Base-by-base conservation (phyloP, 1,140 invertebrate genomes). In the Drosophila ohnishii region DNA sequence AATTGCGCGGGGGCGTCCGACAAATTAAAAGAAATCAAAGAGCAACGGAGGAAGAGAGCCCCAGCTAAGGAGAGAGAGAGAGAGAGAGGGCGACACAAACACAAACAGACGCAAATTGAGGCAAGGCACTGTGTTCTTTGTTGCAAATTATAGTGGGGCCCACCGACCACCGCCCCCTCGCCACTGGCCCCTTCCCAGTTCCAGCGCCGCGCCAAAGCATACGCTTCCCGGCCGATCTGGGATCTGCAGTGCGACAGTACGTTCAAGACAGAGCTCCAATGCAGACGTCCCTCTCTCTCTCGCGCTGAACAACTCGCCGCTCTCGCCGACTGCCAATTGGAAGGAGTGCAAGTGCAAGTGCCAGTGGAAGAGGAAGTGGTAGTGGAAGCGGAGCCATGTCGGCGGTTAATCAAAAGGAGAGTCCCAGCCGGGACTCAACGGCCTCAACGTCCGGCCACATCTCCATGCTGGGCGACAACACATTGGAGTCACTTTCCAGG, bases 381-480 rank as follows among this genome's bases (percentile, higher is more conserved):
- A 51, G 32, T 14, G 32, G 51, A 53, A 35, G 16, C 50, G 50
- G 32, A 51, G 50, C 44, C 65, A 87, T 87, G 84, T 89, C 84
- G 39, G 75, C 85, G 47, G 80, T 80, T 16, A 88, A 85, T 64
- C 90, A 91, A 67, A 91, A 91, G 79, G 91, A 92, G 57, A 92
- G 91, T 58, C 91, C 91, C 51, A 91, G 90, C 35, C 88, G 90
- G 14, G 91, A 92, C 39, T 92, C 91, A 5, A 91, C 85, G 32
- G 89, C 87, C 10, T 89, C 90, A 9, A 83, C 89, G 42, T 89
- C 90, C 32, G 90, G 90, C 6, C 82, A 88, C 48, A 83, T 91
- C 44, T 90, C 85, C n/a, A 70, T 90, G 71, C 37, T 90, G 22
- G 76, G 77, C 0, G 90, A 91, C 48, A 90, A 78, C 48, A 86